Evolutionary conservation across 2,888 invertebrate species (phyloP).

Genomic region (Napeogenes sylphis): DNA sequence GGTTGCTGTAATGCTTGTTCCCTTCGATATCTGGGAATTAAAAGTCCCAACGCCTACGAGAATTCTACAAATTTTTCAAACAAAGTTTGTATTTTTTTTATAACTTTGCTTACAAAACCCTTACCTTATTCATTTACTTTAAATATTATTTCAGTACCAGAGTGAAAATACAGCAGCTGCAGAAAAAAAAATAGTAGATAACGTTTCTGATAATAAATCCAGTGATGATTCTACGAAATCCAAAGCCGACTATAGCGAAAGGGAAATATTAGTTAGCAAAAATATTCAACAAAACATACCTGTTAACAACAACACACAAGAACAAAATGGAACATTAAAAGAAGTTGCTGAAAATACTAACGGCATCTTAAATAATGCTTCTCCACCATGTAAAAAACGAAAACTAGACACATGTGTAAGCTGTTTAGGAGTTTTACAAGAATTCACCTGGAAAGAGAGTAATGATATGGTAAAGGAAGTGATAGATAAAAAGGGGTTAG

Average conservation of each 20-base stretch:
- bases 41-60: conserved; percentile 74
- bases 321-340: conserved; percentile 24
- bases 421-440: conserved; percentile 85
- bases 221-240: no score
- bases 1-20: conserved; percentile 84
- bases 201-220: neutral
- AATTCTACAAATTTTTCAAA: conserved; percentile 64
- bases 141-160: conserved; percentile 16
- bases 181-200: conserved; percentile 17
- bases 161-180: conserved; percentile 17
- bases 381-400: conserved; percentile 57
- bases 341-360: conserved; percentile 6
- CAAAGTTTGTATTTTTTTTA: conserved; percentile 60
- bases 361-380: conserved; percentile 10
- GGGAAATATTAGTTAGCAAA: neutral
- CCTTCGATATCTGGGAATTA: conserved; percentile 81
- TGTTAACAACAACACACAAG: conserved; percentile 19
- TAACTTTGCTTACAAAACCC: conserved; percentile 5
- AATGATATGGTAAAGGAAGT: conserved; percentile 71
- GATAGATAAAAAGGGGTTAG: conserved; percentile 70
- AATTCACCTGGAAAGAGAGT: conserved; percentile 74
- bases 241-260: no score
- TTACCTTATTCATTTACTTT: neutral
- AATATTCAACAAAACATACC: conserved; percentile 6
- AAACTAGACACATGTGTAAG: conserved; percentile 79